phyloP scores from a whole-genome alignment of 2,888 invertebrate genomes.

The Laothoe populi region DNA sequence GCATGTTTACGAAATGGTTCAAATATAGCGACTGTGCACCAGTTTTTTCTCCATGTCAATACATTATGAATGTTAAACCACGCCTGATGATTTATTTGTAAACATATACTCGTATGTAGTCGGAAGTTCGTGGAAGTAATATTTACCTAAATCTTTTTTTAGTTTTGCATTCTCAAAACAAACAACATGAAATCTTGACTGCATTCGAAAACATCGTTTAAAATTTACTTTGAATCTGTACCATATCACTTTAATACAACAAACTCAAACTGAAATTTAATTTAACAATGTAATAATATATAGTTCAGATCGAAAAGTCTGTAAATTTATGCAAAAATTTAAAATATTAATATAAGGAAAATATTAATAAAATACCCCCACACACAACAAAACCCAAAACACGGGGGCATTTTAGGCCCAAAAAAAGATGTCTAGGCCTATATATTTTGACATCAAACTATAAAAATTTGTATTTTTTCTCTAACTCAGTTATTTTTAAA shows the following conservation, averaged over 20 bases:
- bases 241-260: background rate
- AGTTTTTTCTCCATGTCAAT: background rate
- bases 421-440: too few relatives aligned
- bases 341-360: background rate
- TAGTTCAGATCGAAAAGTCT: background rate
- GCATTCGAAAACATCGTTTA: background rate
- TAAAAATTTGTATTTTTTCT: too few relatives aligned
- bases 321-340: background rate
- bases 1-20: conserved; percentile 1
- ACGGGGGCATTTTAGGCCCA: too few relatives aligned
- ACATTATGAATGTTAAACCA: background rate
- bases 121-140: background rate
- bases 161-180: background rate
- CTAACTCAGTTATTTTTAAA: too few relatives aligned
- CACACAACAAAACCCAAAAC: too few relatives aligned
- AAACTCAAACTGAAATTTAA: background rate
- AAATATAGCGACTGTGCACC: conserved; percentile 1
- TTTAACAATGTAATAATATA: background rate
- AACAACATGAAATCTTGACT: background rate
- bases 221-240: background rate
- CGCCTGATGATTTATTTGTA: background rate
- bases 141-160: background rate
- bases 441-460: too few relatives aligned
- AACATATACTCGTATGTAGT: background rate
- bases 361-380: too few relatives aligned